phyloP scores from a whole-genome alignment of 2,797 vertebrate genomes.

The Microchirus variegatus region DNA sequence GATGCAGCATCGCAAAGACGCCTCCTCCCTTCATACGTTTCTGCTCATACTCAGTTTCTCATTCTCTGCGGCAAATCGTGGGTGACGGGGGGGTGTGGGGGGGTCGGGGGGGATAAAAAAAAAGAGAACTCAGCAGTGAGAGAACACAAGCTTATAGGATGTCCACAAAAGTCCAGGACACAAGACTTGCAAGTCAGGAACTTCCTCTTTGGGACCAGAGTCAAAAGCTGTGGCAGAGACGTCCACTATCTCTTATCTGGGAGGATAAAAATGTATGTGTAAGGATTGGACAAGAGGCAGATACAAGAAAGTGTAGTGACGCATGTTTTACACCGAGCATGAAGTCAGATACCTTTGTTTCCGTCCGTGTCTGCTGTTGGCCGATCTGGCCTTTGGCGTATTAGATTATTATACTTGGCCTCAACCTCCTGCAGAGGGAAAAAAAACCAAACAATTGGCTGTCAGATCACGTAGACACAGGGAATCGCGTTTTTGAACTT shows the following conservation, averaged over 20 bases:
- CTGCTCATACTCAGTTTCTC: constrained; percentile 67
- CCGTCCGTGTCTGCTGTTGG: constrained; percentile 84
- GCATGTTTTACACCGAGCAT: not conserved
- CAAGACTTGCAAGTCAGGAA: constrained; percentile 45
- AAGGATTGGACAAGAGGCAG: constrained; percentile 17
- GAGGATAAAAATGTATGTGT: not conserved
- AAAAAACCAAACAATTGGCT: constrained; percentile 1
- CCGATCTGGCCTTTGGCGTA: constrained; percentile 89
- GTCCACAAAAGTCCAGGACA: constrained; percentile 76
- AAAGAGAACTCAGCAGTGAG: constrained; percentile 74
- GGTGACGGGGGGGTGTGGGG: too few relatives aligned
- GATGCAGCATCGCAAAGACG: constrained; percentile 41
- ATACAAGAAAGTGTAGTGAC: constrained; percentile 1
- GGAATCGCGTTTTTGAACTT: constrained; percentile 1
- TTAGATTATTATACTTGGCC: constrained; percentile 82
- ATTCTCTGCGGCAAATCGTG: constrained; percentile 52
- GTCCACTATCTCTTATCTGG: constrained; percentile 82
- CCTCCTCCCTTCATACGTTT: constrained; percentile 63
- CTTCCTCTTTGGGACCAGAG: constrained; percentile 69
- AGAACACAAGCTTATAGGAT: constrained; percentile 76
- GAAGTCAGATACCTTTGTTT: constrained; percentile 85
- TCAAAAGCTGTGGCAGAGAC: constrained; percentile 40
- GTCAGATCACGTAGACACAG: not conserved
- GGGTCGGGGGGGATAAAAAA: too few relatives aligned
- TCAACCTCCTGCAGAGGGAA: constrained; percentile 77